Evolutionary conservation across 1,140 invertebrate genomes (phyloP).

Genomic region (Orius insidiosus): DNA sequence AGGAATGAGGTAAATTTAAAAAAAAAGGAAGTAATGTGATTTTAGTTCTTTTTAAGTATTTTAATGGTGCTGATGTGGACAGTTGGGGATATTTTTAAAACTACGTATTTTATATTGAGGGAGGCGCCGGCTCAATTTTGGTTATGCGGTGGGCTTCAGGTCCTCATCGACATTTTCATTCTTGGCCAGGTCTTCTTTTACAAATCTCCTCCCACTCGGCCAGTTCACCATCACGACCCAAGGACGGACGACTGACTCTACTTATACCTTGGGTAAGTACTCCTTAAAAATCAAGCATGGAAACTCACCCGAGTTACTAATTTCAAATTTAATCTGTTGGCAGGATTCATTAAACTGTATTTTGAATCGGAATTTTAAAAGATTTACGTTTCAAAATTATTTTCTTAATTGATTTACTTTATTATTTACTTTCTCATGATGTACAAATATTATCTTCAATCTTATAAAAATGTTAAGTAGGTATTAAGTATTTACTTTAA

Average conservation of each 20-base stretch:
- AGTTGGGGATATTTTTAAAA: slow-evolving; percentile 89
- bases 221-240: slow-evolving; percentile 9
- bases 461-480: too few relatives aligned
- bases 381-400: neutral
- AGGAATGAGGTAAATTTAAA: slow-evolving; percentile 76
- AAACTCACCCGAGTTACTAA: neutral
- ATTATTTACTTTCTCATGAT: too few relatives aligned
- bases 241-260: slow-evolving; percentile 15
- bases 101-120: slow-evolving; percentile 81
- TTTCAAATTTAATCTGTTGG: neutral
- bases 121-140: slow-evolving; percentile 89
- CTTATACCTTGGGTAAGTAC: slow-evolving; percentile 14
- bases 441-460: too few relatives aligned
- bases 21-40: too few relatives aligned
- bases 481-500: too few relatives aligned
- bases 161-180: slow-evolving; percentile 67
- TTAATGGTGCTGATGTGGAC: slow-evolving; percentile 97
- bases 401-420: too few relatives aligned
- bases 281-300: too few relatives aligned
- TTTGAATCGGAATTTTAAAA: neutral
- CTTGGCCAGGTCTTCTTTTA: slow-evolving; percentile 50
- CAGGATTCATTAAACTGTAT: too few relatives aligned
- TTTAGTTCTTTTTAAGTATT: slow-evolving; percentile 37
- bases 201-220: slow-evolving; percentile 8
- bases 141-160: slow-evolving; percentile 87